Conservation (phyloP, 2,797 vertebrate species). For the Chelon auratus region DNA sequence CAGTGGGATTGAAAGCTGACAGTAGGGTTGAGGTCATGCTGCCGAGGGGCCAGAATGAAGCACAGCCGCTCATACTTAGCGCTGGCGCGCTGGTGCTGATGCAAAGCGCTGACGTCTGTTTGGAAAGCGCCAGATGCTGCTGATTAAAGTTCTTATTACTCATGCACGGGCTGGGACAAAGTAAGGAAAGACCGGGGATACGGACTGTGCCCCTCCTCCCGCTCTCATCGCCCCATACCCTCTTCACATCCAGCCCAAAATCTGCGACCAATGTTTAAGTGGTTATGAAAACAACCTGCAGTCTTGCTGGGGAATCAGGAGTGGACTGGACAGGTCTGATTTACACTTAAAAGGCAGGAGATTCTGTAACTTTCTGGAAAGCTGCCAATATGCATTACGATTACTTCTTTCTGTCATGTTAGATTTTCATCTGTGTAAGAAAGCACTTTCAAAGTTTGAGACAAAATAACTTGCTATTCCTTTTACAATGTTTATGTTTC, state of each 20-base stretch:
- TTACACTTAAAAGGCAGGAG: constrained; percentile 54
- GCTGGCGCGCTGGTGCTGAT: constrained; percentile 68
- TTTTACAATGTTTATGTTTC: constrained; percentile 17
- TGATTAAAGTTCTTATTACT: constrained; percentile 83
- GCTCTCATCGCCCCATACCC: constrained; percentile 9
- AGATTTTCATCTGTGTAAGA: constrained; percentile 49
- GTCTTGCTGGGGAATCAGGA: constrained; percentile 53
- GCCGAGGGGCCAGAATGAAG: constrained; percentile 62
- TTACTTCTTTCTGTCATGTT: constrained; percentile 38
- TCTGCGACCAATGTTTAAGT: constrained; percentile 54
- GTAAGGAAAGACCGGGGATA: constrained; percentile 51
- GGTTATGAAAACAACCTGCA: constrained; percentile 69
- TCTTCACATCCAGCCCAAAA: constrained; percentile 29
- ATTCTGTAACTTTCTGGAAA: constrained; percentile 59
- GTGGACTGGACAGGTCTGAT: constrained; percentile 55
- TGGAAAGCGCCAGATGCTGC: constrained; percentile 79
- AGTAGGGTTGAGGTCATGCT: constrained; percentile 81
- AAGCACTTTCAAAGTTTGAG: constrained; percentile 27
- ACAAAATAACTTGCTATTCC: constrained; percentile 21
- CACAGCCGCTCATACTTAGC: constrained; percentile 72
- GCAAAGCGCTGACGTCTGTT: constrained; percentile 78
- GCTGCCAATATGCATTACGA: constrained; percentile 42
- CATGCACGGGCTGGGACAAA: constrained; percentile 64
- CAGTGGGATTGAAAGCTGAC: constrained; percentile 75
- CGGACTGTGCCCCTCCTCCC: constrained; percentile 26